Evolutionary conservation across 2,113 vertebrate genomes (phyloP), one percentile per base, ranked within the genome.

Genomic region (Noctilio leporinus): DNA sequence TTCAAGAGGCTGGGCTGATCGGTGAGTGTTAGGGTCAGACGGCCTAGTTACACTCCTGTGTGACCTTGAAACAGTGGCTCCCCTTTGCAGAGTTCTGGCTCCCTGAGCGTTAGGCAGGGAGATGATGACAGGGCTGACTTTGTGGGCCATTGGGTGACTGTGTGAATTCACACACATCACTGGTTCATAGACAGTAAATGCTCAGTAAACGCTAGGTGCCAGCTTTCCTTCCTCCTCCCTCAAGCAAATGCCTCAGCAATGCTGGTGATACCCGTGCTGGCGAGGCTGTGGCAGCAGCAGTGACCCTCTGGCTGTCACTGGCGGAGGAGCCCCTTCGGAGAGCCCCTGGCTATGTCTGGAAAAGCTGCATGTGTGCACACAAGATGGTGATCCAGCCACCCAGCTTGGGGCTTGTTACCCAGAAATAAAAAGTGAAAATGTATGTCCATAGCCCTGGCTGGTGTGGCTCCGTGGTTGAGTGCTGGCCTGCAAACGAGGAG

Each of bases 321-420:
- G 20, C 2, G 11, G 30, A 11, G 2, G 22, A 10, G 40, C 10
- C n/a, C 4, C 51, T 12, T 3, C 35, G 92, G 62, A 49, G 51
- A 78, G 3, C 20, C 1, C 1, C 0, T 0, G 0, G n/a, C 6
- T 8, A 19, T 2, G 4, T 3, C 12, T 0, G 26, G 15, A 19
- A 17, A 33, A 24, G n/a, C 30, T 7, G 16, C 22, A 24, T 7
- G 0, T 4, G 19, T 0, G 1, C 7, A 3, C 2, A 1, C 3
- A 8, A n/a, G 2, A 3, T 26, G 20, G 17, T 3, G 17, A 0
- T 1, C 59, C n/a, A 19, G 55, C n/a, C 28, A 7, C 20, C 75
- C 59, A 0, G 0, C 38, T 81, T 49, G 51, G 16, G 8, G 5
- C 38, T 38, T 2, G 7, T 24, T 10, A 40, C 2, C 4, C 7